These are phyloP conservation scores for Caenorhabditis panamensis DNA, from an alignment of 2,888 invertebrate species.

Conservation along the genomic window DNA sequence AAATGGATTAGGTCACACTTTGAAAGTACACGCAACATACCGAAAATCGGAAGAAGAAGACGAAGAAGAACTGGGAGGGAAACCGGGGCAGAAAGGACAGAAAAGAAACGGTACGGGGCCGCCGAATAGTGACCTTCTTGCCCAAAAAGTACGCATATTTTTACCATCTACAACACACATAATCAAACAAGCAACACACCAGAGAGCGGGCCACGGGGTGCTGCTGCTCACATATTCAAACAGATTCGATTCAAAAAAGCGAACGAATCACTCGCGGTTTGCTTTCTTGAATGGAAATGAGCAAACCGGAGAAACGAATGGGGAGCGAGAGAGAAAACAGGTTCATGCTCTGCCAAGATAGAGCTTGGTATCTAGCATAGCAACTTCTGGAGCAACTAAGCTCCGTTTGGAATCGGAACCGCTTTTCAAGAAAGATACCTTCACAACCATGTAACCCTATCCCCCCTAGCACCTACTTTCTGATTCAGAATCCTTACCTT, in stretches of 20 bases:
- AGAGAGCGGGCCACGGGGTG: slow-evolving; percentile 24
- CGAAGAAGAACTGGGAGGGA: neutral
- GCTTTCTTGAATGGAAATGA: slow-evolving; percentile 46
- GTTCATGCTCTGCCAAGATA: too few species aligned
- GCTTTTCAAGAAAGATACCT: too few species aligned
- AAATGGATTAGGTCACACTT: slow-evolving; percentile 29
- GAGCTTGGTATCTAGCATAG: too few species aligned
- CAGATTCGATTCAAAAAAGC: slow-evolving; percentile 19
- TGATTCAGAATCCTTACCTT: neutral
- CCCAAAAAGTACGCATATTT: slow-evolving; percentile 43
- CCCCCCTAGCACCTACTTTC: neutral
- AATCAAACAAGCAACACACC: slow-evolving; percentile 14
- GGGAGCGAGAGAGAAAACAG: slow-evolving; percentile 27
- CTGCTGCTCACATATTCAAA: slow-evolving; percentile 30
- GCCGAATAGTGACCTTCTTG: slow-evolving; percentile 36
- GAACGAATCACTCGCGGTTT: slow-evolving; percentile 24
- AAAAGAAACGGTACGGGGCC: neutral
- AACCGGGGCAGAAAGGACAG: neutral
- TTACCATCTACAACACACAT: slow-evolving; percentile 14
- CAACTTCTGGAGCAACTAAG: neutral
- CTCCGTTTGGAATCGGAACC: too few species aligned
- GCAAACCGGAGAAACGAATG: slow-evolving; percentile 5
- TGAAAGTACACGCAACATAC: slow-evolving; percentile 8
- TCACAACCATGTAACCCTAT: neutral
- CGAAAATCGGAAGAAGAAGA: neutral